phyloP scores from a whole-genome alignment of 2,888 invertebrate genomes.

The Bellardia pandia region DNA sequence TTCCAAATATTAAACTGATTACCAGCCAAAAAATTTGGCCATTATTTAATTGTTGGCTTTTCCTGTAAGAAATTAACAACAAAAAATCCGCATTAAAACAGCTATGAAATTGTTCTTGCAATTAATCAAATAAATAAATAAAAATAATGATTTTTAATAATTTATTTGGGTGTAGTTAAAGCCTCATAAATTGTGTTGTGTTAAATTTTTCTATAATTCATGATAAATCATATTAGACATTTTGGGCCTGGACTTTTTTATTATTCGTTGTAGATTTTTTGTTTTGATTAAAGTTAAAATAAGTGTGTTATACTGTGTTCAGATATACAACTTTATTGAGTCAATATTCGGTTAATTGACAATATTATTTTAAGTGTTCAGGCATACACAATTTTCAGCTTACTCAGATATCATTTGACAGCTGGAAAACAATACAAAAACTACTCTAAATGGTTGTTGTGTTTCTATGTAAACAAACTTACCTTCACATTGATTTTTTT shows the following conservation, averaged over 20 bases:
- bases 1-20: neutral
- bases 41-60: neutral
- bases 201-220: neutral
- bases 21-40: neutral
- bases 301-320: too few species aligned
- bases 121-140: neutral
- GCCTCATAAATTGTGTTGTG: neutral
- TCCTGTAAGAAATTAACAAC: neutral
- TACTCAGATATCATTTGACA: too few species aligned
- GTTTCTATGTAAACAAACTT: too few species aligned
- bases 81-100: neutral
- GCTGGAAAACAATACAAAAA: too few species aligned
- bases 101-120: neutral
- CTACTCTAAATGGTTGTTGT: too few species aligned
- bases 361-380: too few species aligned
- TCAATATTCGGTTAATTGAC: too few species aligned
- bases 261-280: neutral
- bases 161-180: neutral
- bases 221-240: conserved; percentile 3
- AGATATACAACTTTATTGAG: too few species aligned
- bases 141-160: neutral
- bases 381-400: too few species aligned
- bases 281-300: neutral
- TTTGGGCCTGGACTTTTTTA: neutral
- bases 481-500: too few species aligned